Evolutionary conservation across 2,888 invertebrate species (phyloP).

Genomic region (Galerucella calmariensis): DNA sequence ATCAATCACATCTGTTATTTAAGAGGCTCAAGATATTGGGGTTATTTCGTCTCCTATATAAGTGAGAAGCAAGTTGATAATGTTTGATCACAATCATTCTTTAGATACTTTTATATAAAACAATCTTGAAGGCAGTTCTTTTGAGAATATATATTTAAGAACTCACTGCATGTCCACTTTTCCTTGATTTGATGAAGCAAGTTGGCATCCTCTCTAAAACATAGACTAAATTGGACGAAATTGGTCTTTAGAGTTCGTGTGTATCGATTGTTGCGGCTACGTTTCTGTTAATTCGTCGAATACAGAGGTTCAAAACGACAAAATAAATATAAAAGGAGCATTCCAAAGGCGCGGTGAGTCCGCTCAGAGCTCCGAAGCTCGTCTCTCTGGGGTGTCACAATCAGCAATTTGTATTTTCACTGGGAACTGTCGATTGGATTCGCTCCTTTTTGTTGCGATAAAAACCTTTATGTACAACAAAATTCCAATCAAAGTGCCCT

Average conservation of each 20-base stretch:
- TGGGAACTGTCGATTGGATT: slow-evolving; percentile 50
- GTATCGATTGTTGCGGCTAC: slow-evolving; percentile 41
- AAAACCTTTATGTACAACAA: slow-evolving; percentile 50
- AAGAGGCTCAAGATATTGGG: too few species aligned
- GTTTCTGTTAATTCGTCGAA: slow-evolving; percentile 48
- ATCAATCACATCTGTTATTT: too few species aligned
- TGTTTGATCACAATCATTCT: not conserved
- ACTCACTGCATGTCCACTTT: slow-evolving; percentile 29
- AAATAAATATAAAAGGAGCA: slow-evolving; percentile 52
- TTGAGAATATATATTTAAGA: slow-evolving; percentile 11
- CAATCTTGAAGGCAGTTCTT: not conserved
- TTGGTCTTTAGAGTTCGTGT: slow-evolving; percentile 27
- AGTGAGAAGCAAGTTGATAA: not conserved
- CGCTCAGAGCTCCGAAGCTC: slow-evolving; percentile 31
- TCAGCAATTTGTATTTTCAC: slow-evolving; percentile 57
- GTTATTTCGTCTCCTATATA: too few species aligned
- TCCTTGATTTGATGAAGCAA: slow-evolving; percentile 38
- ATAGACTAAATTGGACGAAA: slow-evolving; percentile 37
- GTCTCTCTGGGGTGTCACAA: slow-evolving; percentile 59
- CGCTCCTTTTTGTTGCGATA: slow-evolving; percentile 48
- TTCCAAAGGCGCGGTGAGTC: slow-evolving; percentile 38
- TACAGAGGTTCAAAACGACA: slow-evolving; percentile 48
- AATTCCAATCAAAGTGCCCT: slow-evolving; percentile 48
- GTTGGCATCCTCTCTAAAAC: slow-evolving; percentile 34
- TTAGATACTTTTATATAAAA: not conserved